These are phyloP conservation scores for Lymantria monacha DNA, from an alignment of 2,888 invertebrate genomes.

Conservation along the genomic window DNA sequence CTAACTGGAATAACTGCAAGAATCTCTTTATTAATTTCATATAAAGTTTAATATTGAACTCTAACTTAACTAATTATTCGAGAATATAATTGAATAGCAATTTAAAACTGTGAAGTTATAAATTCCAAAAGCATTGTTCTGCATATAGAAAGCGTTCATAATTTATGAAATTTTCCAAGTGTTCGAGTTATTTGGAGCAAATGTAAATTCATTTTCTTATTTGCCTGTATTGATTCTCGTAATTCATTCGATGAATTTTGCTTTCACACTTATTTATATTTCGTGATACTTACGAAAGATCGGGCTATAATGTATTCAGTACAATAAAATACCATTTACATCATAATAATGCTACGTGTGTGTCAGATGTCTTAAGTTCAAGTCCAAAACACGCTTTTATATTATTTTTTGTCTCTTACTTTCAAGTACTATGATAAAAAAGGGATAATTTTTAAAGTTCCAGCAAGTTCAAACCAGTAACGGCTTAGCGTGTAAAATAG, in stretches of 20 bases:
- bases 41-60: constrained; percentile 3
- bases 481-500: too few species aligned
- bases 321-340: too few species aligned
- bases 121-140: constrained; percentile 2
- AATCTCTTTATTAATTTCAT: constrained; percentile 4
- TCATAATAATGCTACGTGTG: too few species aligned
- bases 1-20: too few species aligned
- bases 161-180: constrained; percentile 6
- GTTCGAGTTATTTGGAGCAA: neutral
- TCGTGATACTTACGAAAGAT: too few species aligned
- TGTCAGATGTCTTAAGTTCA: too few species aligned
- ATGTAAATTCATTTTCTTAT: neutral
- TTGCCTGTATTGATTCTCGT: neutral
- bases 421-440: too few species aligned
- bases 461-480: too few species aligned
- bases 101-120: constrained; percentile 3
- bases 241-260: neutral
- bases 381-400: too few species aligned
- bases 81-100: constrained; percentile 4
- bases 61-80: constrained; percentile 3
- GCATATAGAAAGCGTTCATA: constrained; percentile 2
- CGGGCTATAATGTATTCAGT: too few species aligned
- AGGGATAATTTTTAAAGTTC: too few species aligned
- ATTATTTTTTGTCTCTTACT: too few species aligned
- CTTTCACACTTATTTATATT: neutral